Evolutionary conservation across 2,888 invertebrate genomes (phyloP).

Genomic region (Perizoma flavofasciatum): DNA sequence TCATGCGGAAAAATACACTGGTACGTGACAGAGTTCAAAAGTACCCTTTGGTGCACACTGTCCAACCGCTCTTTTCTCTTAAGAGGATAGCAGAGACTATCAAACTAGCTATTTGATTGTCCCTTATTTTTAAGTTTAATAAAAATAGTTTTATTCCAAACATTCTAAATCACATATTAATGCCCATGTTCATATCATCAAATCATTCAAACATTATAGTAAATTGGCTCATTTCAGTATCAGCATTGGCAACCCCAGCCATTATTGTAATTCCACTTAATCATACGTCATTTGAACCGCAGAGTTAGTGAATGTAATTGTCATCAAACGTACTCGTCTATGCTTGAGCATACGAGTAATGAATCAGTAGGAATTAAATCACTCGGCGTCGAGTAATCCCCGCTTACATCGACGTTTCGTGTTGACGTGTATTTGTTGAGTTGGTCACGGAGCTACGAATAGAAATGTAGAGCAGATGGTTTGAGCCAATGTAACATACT

Average conservation of each 20-base stretch:
- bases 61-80: no score
- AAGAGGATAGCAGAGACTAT: no score
- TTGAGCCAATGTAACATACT: no score
- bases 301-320: conserved; percentile 61
- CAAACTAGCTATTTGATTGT: no score
- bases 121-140: conserved; percentile 5
- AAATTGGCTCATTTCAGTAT: conserved; percentile 22
- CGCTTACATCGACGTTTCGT: conserved; percentile 66
- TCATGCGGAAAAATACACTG: no score
- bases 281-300: conserved; percentile 51
- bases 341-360: conserved; percentile 54
- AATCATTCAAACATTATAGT: conserved; percentile 19
- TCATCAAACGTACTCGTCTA: conserved; percentile 54
- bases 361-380: conserved; percentile 73
- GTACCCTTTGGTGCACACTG: no score
- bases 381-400: conserved; percentile 61
- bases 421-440: conserved; percentile 44
- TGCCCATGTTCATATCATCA: conserved; percentile 22
- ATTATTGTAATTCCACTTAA: conserved; percentile 52
- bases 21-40: no score
- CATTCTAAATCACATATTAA: not conserved
- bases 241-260: conserved; percentile 43
- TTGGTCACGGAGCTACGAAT: conserved; percentile 23
- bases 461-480: not conserved
- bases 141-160: not conserved